A percentile compares a stretch with the other conserved stretches of the same genome.
phyloP scores from a whole-genome alignment of 2,113 vertebrate genomes.

The Noturus placidus region DNA sequence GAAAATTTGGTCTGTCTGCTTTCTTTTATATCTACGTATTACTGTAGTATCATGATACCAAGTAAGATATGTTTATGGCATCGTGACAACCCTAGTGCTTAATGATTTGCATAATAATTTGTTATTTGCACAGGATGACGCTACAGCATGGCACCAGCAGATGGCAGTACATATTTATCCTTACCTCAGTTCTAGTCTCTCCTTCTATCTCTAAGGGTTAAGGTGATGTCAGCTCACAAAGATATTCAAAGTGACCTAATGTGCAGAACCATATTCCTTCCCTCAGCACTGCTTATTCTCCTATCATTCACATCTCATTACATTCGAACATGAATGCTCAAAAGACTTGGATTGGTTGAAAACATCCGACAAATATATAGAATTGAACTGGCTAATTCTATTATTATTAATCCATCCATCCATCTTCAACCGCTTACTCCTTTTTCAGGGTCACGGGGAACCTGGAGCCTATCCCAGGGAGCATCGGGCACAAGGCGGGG shows the following conservation, averaged over 20 bases:
- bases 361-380: neutral
- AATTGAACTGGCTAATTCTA: neutral
- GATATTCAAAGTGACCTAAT: conserved; percentile 1
- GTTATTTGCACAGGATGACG: neutral
- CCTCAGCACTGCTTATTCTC: conserved; percentile 1
- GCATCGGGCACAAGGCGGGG: too few species aligned
- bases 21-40: too few species aligned
- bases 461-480: too few species aligned
- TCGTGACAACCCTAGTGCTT: neutral
- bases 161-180: conserved; percentile 41
- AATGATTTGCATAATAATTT: neutral
- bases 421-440: too few species aligned
- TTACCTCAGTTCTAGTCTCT: neutral
- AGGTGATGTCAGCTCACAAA: conserved; percentile 18
- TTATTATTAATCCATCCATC: too few species aligned
- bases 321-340: neutral
- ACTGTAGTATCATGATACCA: too few species aligned
- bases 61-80: too few species aligned
- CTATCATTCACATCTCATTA: neutral
- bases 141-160: conserved; percentile 56
- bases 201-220: neutral
- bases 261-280: neutral
- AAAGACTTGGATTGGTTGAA: neutral
- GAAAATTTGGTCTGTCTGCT: too few species aligned
- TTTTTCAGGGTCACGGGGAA: too few species aligned